Conservation (phyloP, 2,888 invertebrate species). For the Camptogramma bilineatum region DNA sequence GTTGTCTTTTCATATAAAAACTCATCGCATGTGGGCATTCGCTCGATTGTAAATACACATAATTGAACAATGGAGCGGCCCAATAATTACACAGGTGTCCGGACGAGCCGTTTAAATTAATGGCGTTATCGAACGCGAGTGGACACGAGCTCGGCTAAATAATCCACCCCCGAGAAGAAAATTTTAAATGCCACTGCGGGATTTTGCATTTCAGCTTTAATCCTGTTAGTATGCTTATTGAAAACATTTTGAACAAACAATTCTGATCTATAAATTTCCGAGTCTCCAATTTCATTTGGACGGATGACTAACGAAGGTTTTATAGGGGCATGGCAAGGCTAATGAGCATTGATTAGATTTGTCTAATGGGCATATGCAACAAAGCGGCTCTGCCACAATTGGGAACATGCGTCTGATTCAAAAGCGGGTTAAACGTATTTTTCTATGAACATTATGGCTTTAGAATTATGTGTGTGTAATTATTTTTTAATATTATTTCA, state of each 20-base stretch:
- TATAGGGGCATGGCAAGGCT: conserved; percentile 27
- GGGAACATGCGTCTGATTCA: no score
- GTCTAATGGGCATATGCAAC: conserved; percentile 42
- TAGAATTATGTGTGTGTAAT: no score
- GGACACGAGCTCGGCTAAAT: conserved; percentile 47
- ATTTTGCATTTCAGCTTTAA: conserved; percentile 39
- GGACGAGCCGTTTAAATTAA: conserved; percentile 60
- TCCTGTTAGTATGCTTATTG: conserved; percentile 37
- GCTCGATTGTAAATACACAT: conserved; percentile 64
- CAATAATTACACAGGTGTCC: conserved; percentile 62
- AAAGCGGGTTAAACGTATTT: no score
- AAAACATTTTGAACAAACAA: conserved; percentile 29
- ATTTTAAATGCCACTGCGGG: conserved; percentile 40
- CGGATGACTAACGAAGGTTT: conserved; percentile 26
- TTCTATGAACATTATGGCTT: no score
- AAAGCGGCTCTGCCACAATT: conserved; percentile 57
- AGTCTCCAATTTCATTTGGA: conserved; percentile 26
- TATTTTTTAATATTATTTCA: no score
- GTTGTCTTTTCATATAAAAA: conserved; percentile 56
- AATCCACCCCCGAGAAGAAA: conserved; percentile 46
- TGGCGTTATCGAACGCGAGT: conserved; percentile 57
- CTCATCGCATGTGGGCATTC: conserved; percentile 52
- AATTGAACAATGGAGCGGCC: conserved; percentile 60
- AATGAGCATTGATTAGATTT: conserved; percentile 39
- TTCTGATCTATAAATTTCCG: conserved; percentile 14